Evolutionary conservation across 1,140 invertebrate genomes (phyloP).

Genomic region (Euschistus heros): DNA sequence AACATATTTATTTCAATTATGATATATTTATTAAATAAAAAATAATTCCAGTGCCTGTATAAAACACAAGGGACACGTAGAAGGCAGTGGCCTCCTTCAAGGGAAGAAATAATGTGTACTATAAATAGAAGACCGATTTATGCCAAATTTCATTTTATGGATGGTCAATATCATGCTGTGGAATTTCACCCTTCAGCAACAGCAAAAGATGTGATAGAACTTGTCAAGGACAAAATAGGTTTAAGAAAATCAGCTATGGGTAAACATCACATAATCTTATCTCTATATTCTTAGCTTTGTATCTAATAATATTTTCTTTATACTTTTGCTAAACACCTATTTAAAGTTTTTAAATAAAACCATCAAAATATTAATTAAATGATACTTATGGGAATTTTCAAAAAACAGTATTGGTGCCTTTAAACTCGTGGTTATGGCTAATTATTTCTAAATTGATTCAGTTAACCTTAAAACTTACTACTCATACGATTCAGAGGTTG

Average conservation of each 20-base stretch:
- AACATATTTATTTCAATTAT: slow-evolving; percentile 6
- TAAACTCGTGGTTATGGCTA: no score
- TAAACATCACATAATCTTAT: slow-evolving; percentile 29
- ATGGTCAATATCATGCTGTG: slow-evolving; percentile 87
- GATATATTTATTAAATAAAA: neutral
- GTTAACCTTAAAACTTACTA: no score
- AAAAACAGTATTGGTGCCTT: no score
- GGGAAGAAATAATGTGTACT: slow-evolving; percentile 86
- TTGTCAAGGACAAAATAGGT: slow-evolving; percentile 86
- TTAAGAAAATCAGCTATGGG: slow-evolving; percentile 68
- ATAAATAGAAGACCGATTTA: slow-evolving; percentile 83
- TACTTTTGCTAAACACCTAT: neutral
- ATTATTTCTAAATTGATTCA: no score
- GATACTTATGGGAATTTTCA: no score
- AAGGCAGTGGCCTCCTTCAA: slow-evolving; percentile 82
- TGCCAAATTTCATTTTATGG: slow-evolving; percentile 84
- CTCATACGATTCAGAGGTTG: no score
- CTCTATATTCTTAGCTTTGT: neutral
- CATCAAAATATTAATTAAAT: no score
- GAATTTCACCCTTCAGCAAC: slow-evolving; percentile 92
- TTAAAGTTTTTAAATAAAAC: slow-evolving; percentile 8
- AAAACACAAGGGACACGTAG: slow-evolving; percentile 77
- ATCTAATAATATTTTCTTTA: no score
- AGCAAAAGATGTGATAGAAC: slow-evolving; percentile 77
- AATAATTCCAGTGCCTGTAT: slow-evolving; percentile 52